Percentiles rank a stretch among this genome's conserved stretches.
Evolutionary conservation across 2,888 invertebrate species (phyloP).

Genomic region (Diarsia brunnea): DNA sequence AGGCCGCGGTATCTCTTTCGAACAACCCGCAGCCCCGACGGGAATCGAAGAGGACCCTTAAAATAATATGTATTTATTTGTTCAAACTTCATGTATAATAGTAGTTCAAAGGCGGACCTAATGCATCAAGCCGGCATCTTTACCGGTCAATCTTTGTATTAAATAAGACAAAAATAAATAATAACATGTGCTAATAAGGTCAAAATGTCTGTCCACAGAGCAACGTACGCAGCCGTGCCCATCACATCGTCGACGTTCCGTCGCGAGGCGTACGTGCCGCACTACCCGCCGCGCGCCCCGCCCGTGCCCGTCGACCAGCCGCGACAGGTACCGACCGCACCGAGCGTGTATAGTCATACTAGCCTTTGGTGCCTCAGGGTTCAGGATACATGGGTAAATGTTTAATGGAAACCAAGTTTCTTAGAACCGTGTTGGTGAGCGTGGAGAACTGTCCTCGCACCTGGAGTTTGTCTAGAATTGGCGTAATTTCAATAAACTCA

Average conservation of each 20-base stretch:
- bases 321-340: constrained; percentile 78
- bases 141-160: too few species aligned
- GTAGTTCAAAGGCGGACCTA: too few species aligned
- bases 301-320: constrained; percentile 81
- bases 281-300: constrained; percentile 81
- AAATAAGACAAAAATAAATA: too few species aligned
- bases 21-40: too few species aligned
- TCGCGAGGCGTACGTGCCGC: constrained; percentile 80
- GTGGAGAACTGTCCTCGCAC: not conserved
- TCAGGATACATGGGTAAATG: not conserved
- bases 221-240: constrained; percentile 77
- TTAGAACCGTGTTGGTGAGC: not conserved
- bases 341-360: not conserved
- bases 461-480: not conserved
- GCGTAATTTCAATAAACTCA: not conserved
- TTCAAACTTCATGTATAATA: too few species aligned
- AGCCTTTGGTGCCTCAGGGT: too few species aligned
- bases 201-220: constrained; percentile 67
- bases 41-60: too few species aligned
- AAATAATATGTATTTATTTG: too few species aligned
- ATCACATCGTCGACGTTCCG: constrained; percentile 78
- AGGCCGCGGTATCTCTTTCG: too few species aligned
- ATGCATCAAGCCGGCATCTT: too few species aligned
- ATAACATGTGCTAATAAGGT: not conserved
- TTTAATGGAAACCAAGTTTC: not conserved